Conservation (phyloP, 2,113 vertebrate species). For the Epinephelus lanceolatus region DNA sequence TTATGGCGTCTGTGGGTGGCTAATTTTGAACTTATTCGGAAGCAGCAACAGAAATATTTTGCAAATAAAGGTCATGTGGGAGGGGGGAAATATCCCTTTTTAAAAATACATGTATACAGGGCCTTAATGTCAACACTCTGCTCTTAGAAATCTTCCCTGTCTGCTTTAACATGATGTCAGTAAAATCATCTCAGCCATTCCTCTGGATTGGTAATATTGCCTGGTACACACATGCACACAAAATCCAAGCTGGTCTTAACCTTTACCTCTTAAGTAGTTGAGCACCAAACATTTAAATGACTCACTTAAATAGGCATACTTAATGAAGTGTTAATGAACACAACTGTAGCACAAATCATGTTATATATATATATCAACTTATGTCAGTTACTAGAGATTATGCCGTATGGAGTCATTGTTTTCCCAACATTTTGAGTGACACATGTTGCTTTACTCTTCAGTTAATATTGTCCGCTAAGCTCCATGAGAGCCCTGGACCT, state of each 20-base stretch:
- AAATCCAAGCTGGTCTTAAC: neutral
- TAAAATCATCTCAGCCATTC: neutral
- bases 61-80: no score
- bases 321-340: neutral
- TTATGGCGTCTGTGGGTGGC: no score
- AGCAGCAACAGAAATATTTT: no score
- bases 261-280: neutral
- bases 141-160: neutral
- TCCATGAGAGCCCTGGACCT: neutral
- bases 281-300: neutral
- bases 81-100: no score
- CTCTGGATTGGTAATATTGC: neutral
- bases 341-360: neutral
- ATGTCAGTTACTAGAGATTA: neutral
- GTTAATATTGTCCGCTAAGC: no score
- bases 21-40: no score
- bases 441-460: no score
- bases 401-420: neutral
- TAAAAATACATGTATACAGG: no score
- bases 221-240: neutral
- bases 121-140: neutral
- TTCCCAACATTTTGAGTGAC: neutral
- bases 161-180: neutral
- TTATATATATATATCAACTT: neutral
- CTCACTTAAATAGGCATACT: neutral